These are phyloP conservation scores for Thereuonema tuberculata DNA, from an alignment of 1,140 invertebrate genomes.

Conservation along the genomic window DNA sequence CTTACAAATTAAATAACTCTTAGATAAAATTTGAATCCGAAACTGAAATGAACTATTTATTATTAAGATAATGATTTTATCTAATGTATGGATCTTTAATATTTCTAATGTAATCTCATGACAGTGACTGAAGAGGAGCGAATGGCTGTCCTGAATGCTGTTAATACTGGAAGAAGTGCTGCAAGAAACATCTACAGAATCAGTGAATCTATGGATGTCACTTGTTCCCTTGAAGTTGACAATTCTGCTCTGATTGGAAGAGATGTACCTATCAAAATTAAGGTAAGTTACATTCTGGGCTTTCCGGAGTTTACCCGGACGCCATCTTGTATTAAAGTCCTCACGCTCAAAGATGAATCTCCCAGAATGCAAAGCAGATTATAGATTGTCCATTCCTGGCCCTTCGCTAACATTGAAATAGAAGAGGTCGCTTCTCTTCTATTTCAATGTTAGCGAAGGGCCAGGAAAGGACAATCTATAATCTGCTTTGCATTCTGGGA, in stretches of 20 bases:
- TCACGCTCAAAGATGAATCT: no score
- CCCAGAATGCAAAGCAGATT: no score
- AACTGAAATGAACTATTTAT: background rate
- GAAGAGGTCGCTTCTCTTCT: no score
- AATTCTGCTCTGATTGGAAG: background rate
- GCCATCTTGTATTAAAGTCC: no score
- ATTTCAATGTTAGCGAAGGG: no score
- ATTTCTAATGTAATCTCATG: background rate
- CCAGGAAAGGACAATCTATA: no score
- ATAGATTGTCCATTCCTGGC: no score
- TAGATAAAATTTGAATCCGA: no score
- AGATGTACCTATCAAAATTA: background rate
- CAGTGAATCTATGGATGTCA: background rate
- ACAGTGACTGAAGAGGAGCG: slow-evolving; percentile 7
- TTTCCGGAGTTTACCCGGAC: background rate
- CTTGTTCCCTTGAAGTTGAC: background rate
- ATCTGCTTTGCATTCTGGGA: no score
- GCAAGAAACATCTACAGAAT: background rate
- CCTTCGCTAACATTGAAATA: no score
- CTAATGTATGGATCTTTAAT: background rate
- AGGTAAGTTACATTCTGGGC: background rate
- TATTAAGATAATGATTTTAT: background rate
- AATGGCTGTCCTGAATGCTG: background rate
- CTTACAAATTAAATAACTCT: no score
- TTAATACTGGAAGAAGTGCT: background rate